phyloP scores from a whole-genome alignment of 2,113 vertebrate genomes.

The Crotalus horridus region DNA sequence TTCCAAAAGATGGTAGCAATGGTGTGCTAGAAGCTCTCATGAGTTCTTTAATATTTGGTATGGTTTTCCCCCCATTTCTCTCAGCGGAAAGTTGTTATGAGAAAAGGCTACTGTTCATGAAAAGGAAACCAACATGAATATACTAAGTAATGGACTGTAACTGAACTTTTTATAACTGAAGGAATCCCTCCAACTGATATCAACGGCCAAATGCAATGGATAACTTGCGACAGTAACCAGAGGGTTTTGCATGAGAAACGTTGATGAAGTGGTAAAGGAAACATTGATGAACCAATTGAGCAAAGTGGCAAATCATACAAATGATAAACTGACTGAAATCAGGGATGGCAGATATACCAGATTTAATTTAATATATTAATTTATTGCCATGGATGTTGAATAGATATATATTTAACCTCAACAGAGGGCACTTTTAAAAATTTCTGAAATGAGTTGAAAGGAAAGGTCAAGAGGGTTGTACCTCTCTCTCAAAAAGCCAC shows the following conservation, averaged over 20 bases:
- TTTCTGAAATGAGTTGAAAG: neutral
- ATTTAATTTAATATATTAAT: neutral
- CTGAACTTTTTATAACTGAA: neutral
- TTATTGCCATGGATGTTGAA: neutral
- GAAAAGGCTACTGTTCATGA: neutral
- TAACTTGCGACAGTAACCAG: neutral
- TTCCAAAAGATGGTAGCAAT: neutral
- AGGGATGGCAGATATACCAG: neutral
- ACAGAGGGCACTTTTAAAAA: neutral
- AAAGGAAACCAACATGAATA: neutral
- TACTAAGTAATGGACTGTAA: neutral
- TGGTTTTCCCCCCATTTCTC: neutral
- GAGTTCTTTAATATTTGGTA: neutral
- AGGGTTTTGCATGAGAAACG: neutral
- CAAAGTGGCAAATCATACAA: neutral
- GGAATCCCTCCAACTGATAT: neutral
- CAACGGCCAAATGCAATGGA: neutral
- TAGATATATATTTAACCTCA: neutral
- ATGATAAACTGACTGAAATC: neutral
- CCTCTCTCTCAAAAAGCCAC: neutral
- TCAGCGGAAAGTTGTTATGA: neutral
- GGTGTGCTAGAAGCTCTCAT: neutral
- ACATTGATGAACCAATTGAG: neutral
- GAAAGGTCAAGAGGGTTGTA: neutral
- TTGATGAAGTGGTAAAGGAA: neutral